A percentile compares a stretch with the other conserved stretches of the same genome.
Conservation (phyloP, 2,888 invertebrate species). For the Drosophila algonquin region DNA sequence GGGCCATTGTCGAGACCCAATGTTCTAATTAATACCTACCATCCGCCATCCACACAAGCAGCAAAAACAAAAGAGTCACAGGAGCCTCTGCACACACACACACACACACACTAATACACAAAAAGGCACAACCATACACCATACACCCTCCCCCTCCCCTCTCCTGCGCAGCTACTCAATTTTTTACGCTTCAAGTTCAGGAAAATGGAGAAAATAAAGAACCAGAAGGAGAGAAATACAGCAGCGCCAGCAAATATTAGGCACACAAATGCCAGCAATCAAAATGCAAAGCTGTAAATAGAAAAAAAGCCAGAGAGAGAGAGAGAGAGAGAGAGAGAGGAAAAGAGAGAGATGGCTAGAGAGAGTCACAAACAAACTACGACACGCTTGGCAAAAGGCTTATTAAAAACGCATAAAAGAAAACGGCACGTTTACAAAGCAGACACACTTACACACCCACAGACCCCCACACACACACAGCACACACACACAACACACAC, state of each 20-base stretch:
- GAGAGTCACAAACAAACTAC: conserved; percentile 61
- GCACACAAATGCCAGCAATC: conserved; percentile 66
- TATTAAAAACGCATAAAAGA: conserved; percentile 77
- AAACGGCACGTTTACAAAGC: conserved; percentile 76
- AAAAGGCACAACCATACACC: not conserved
- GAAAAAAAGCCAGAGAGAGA: conserved; percentile 38
- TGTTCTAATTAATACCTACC: conserved; percentile 36
- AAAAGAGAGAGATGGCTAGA: conserved; percentile 9
- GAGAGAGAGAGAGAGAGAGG: conserved; percentile 9
- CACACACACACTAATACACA: not conserved
- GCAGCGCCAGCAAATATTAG: conserved; percentile 35
- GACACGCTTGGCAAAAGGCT: conserved; percentile 72
- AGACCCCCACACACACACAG: conserved; percentile 8
- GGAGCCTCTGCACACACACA: not conserved
- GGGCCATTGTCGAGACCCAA: conserved; percentile 7
- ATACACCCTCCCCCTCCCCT: not conserved
- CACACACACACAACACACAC: conserved; percentile 2
- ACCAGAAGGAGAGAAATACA: conserved; percentile 24
- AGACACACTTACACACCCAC: conserved; percentile 41
- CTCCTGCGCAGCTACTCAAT: conserved; percentile 39
- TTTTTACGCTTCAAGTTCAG: conserved; percentile 62
- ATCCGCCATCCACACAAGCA: conserved; percentile 5
- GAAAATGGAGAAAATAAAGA: conserved; percentile 24
- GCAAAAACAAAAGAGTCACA: conserved; percentile 14
- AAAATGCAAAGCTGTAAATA: conserved; percentile 65